These are phyloP conservation scores for Phenganax subtilis DNA, from an alignment of 92 coral and sea anemone species.

Conservation along the genomic window DNA sequence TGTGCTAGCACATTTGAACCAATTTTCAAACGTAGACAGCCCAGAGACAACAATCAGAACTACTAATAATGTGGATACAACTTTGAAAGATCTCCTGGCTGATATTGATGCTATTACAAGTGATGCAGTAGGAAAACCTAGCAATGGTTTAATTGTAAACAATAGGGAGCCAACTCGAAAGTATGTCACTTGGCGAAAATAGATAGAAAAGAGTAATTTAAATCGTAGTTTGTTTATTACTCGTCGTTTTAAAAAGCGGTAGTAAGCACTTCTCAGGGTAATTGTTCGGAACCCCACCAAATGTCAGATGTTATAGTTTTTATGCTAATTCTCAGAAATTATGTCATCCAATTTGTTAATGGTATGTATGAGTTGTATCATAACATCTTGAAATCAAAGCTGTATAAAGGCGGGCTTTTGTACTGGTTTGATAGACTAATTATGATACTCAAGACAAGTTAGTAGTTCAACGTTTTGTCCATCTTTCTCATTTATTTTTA, in stretches of 20 bases:
- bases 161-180: conserved; percentile 2
- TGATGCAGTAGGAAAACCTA: neutral
- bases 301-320: conserved; percentile 4
- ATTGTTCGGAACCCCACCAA: neutral
- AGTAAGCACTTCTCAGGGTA: neutral
- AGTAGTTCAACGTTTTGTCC: too few relatives aligned
- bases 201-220: neutral
- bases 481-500: too few relatives aligned
- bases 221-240: neutral
- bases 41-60: neutral
- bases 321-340: neutral
- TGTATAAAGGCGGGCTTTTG: neutral
- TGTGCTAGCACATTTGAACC: neutral
- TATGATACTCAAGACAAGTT: too few relatives aligned
- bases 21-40: neutral
- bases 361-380: neutral
- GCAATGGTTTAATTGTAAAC: conserved; percentile 15
- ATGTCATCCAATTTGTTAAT: neutral
- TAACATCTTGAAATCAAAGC: neutral
- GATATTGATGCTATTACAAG: neutral
- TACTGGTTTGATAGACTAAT: too few relatives aligned
- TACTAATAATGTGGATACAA: neutral
- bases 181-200: neutral
- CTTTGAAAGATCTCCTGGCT: conserved; percentile 9
- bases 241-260: neutral